A percentile compares a stretch with the other conserved stretches of the same genome.
These are phyloP conservation scores for Thunnus albacares DNA, from an alignment of 2,797 vertebrate genomes.

Conservation along the genomic window DNA sequence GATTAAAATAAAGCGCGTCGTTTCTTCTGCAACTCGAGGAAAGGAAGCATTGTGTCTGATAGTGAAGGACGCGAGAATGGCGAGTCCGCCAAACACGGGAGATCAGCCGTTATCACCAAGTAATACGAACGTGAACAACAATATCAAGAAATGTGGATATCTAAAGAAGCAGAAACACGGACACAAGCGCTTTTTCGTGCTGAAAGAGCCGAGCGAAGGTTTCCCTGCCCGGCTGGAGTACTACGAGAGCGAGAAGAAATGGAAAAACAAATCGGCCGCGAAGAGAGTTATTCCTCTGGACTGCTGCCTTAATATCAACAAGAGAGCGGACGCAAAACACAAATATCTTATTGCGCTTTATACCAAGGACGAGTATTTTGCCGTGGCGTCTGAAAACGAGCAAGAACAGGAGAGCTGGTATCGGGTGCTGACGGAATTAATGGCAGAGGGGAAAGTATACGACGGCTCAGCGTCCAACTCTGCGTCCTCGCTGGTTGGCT, in stretches of 20 bases:
- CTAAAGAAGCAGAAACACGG: constrained; percentile 97
- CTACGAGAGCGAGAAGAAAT: constrained; percentile 99
- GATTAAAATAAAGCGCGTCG: constrained; percentile 59
- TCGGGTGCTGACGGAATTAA: constrained; percentile 90
- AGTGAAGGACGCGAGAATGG: constrained; percentile 86
- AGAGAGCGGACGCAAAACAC: constrained; percentile 97
- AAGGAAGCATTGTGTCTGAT: constrained; percentile 70
- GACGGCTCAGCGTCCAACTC: constrained; percentile 86
- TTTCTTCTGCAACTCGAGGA: constrained; percentile 62
- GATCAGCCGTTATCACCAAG: constrained; percentile 82
- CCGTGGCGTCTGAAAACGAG: constrained; percentile 96
- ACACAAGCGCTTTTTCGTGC: constrained; percentile 96
- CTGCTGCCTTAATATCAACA: constrained; percentile 96
- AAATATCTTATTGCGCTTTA: constrained; percentile 97
- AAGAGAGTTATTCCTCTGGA: constrained; percentile 95
- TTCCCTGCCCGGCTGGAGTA: constrained; percentile 94
- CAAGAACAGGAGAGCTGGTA: constrained; percentile 97
- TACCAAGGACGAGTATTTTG: constrained; percentile 97
- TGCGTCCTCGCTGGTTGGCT: constrained; percentile 87
- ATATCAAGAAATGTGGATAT: constrained; percentile 94
- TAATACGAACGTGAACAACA: constrained; percentile 82
- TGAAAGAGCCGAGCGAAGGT: constrained; percentile 89
- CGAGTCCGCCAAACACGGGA: constrained; percentile 89
- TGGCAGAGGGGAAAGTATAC: constrained; percentile 89
- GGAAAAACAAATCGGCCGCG: constrained; percentile 94